phyloP scores from a whole-genome alignment of 2,888 invertebrate genomes.

The Hydrotaea diabolus region DNA sequence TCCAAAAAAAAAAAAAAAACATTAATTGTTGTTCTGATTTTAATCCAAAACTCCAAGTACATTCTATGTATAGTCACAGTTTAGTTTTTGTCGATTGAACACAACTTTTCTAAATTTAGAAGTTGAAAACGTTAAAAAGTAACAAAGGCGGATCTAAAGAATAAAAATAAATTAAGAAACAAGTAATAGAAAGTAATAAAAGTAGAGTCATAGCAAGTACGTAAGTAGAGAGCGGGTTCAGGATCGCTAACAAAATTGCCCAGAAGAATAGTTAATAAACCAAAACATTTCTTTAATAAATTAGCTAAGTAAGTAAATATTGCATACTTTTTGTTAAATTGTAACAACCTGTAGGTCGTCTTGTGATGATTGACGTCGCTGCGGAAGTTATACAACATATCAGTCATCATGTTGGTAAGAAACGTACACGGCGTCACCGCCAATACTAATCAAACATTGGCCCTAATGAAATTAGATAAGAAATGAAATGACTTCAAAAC shows the following conservation, averaged over 20 bases:
- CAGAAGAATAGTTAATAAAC: too few relatives aligned
- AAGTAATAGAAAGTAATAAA: conserved; percentile 15
- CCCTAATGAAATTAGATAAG: conserved; percentile 85
- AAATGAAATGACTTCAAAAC: background rate
- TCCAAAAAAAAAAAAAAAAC: conserved; percentile 7
- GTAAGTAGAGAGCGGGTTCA: background rate
- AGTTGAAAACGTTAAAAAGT: background rate
- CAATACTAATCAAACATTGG: conserved; percentile 96
- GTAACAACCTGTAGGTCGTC: conserved; percentile 75
- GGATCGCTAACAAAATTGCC: background rate
- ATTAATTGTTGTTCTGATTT: conserved; percentile 12
- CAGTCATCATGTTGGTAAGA: conserved; percentile 85
- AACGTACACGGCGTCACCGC: conserved; percentile 95
- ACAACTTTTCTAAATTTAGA: conserved; percentile 32
- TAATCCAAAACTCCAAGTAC: conserved; percentile 52
- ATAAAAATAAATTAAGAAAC: conserved; percentile 34
- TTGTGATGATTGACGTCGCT: conserved; percentile 71
- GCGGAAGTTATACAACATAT: conserved; percentile 68
- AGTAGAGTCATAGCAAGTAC: background rate
- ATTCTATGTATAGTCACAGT: conserved; percentile 62
- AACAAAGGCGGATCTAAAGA: conserved; percentile 5
- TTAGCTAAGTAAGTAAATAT: conserved; percentile 59
- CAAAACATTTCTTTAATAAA: conserved; percentile 6
- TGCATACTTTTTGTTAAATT: conserved; percentile 49
- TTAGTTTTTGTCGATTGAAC: conserved; percentile 54